Base-by-base conservation (phyloP, 2,888 invertebrate species). In the Ormyrus pomaceus region DNA sequence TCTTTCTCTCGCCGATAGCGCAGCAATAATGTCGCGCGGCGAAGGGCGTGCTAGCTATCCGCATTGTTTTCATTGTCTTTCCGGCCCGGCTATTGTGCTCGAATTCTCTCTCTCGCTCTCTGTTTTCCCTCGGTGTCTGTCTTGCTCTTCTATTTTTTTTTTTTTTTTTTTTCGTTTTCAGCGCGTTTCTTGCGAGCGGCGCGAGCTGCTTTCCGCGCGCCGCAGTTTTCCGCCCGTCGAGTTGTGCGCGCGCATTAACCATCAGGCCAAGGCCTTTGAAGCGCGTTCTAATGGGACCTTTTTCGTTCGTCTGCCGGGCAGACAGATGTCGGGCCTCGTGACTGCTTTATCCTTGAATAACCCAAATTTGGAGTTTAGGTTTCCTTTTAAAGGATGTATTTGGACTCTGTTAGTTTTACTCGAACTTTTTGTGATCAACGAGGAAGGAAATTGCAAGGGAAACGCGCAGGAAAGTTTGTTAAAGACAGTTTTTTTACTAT, bases 81-180 rank as follows among this genome's bases (percentile, higher is more conserved):
- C 69, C 72, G 58, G 77, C 79, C 70, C 50, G n/a, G 55, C 82
- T 77, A 85, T 83, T 85, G 84, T 83, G 71, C 72, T 58, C 19
- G 51, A 85, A 81, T 84, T 59, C 58, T 65, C 11, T 34, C 77
- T 50, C 56, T n/a, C 9, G 61, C 50, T 77, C 51, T 6, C 11
- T 7, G 5, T 19, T 13, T 70, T 64, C 46, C 51, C 61, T n/a
- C 7, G 9, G 10, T 48, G 9, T 62, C 9, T 45, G 34, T n/a
- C 45, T 34, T 50, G 50, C 34, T 9, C 51, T n/a, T 34, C 7
- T 68, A 6, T 96, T 77, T 80, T 79, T 77, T 79, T 77, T 77
- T 62, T 92, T 96, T 77, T 80, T 79, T 77, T 79, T 77, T 77
- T 62, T 77, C 0, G 13, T 19, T 1, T 19, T 19, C 1, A 19